Evolutionary conservation across 2,888 invertebrate species (phyloP).

Genomic region (Rhagonycha fulva): DNA sequence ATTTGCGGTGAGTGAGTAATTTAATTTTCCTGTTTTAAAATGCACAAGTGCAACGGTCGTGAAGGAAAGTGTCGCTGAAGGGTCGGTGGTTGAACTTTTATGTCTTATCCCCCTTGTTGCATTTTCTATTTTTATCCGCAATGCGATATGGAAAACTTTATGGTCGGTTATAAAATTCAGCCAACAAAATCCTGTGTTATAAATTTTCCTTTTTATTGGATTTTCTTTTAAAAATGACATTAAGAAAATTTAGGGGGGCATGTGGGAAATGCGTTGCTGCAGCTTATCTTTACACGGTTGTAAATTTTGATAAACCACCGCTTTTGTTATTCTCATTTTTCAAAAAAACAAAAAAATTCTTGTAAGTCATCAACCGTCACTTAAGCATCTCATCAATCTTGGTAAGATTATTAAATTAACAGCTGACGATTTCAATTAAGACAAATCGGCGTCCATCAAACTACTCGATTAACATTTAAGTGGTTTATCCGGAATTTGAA

Average conservation of each 20-base stretch:
- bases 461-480: not conserved
- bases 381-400: not conserved
- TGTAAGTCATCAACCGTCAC: not conserved
- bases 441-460: not conserved
- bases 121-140: slow-evolving; percentile 40
- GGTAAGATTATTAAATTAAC: not conserved
- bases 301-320: not conserved
- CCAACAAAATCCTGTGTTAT: slow-evolving; percentile 5
- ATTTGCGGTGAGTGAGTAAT: slow-evolving; percentile 41
- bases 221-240: not conserved
- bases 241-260: not conserved
- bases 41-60: not conserved
- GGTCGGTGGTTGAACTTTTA: slow-evolving; percentile 24
- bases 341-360: not conserved
- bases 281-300: not conserved
- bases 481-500: not conserved
- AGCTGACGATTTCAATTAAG: not conserved
- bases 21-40: not conserved
- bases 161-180: slow-evolving; percentile 19
- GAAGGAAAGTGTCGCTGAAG: slow-evolving; percentile 15
- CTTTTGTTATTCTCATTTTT: not conserved
- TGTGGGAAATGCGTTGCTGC: not conserved
- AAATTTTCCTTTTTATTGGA: slow-evolving; percentile 7
- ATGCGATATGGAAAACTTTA: slow-evolving; percentile 36
- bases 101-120: slow-evolving; percentile 4